Base-by-base conservation (phyloP, 2,888 invertebrate genomes). In the Drosophila demipolita region DNA sequence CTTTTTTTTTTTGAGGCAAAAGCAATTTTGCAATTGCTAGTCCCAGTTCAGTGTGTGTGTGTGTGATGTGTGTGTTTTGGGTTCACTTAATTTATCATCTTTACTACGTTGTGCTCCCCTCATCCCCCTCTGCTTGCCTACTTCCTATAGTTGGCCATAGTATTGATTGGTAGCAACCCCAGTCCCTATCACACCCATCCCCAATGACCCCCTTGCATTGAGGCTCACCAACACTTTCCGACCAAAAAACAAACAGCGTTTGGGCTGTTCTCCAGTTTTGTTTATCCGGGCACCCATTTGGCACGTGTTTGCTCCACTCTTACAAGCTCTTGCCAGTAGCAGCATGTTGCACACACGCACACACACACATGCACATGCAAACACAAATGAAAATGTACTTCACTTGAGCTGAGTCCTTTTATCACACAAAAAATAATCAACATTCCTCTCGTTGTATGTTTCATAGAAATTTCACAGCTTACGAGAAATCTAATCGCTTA, bases 231-330 rank as follows among this genome's bases (percentile, higher is more conserved):
- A 40, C 64, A 15, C 52, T 63, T 61, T 42, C 1, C 35, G 38
- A 8, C 40, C 40, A 55, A 32, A 29, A 82, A 83, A 53, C 38
- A 17, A 82, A 83, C 86, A 87, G 70, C 76, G 71, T 76, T 82
- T 79, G 88, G 86, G 88, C 80, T 76, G 88, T 75, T 66, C 84
- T 38, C 50, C 49, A 45, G 32, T 48, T 45, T 67, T 73, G 78
- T 78, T 78, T 70, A 52, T 52, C 35, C 32, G 11, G 52, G 52
- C 42, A 55, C n/a, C 45, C 57, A 63, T 40, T 55, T 59, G 20
- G 38, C 49, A 12, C 50, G n/a, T 60, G 59, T 40, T 45, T 55
- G 66, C 26, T 54, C 15, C 58, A 69, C 40, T 64, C 55, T 61
- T 32, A 26, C 61, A 53, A 23, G 45, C 45, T 45, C 15, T 23